These are phyloP conservation scores for Lagocephalus sceleratus DNA, from an alignment of 2,797 vertebrate genomes.

Conservation along the genomic window DNA sequence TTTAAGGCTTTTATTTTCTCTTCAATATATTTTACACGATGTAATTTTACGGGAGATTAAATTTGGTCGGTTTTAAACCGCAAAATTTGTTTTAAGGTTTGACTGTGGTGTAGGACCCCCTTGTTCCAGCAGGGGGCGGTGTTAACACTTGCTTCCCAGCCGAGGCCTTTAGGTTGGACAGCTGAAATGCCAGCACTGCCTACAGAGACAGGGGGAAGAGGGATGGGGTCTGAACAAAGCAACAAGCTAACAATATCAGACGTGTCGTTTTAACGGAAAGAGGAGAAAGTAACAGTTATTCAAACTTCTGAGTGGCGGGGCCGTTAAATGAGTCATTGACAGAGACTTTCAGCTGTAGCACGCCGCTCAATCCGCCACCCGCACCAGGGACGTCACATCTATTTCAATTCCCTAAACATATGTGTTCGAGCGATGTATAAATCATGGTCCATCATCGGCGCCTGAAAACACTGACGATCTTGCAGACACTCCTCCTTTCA, in stretches of 20 bases:
- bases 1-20: no score
- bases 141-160: constrained; percentile 69
- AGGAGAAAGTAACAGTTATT: constrained; percentile 73
- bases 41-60: no score
- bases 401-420: constrained; percentile 75
- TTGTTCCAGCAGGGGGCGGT: constrained; percentile 75
- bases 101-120: neutral
- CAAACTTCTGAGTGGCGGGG: constrained; percentile 74
- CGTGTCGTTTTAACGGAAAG: constrained; percentile 70
- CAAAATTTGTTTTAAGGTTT: no score
- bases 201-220: constrained; percentile 55
- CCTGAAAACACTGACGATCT: constrained; percentile 66
- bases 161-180: constrained; percentile 64
- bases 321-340: constrained; percentile 69
- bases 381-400: constrained; percentile 40
- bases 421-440: constrained; percentile 74
- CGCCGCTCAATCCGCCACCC: constrained; percentile 43
- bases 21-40: no score
- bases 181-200: constrained; percentile 74
- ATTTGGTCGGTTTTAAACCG: no score
- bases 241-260: constrained; percentile 47
- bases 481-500: constrained; percentile 26
- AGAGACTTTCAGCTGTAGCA: constrained; percentile 58
- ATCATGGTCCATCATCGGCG: constrained; percentile 72
- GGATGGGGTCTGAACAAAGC: constrained; percentile 54